Percentiles rank a stretch among this genome's conserved stretches.
phyloP scores from a whole-genome alignment of 2,113 vertebrate species.

The Oostethus manadensis region DNA sequence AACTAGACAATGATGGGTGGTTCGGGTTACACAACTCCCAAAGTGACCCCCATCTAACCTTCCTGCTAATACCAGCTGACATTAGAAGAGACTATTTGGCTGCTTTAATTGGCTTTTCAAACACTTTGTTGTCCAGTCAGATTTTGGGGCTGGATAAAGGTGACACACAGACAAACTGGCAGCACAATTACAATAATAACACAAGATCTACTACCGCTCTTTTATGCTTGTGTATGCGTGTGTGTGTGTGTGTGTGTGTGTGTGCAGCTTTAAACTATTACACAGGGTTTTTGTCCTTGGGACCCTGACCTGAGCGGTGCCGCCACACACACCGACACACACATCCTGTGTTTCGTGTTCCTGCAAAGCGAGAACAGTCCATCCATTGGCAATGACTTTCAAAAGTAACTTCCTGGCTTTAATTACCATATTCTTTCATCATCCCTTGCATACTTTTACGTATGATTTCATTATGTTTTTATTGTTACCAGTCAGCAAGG shows the following conservation, averaged over 20 bases:
- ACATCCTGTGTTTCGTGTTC: conserved; percentile 6
- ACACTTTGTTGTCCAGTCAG: conserved; percentile 65
- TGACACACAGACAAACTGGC: conserved; percentile 69
- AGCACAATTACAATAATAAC: conserved; percentile 67
- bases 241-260: conserved; percentile 9
- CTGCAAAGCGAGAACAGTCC: conserved; percentile 7
- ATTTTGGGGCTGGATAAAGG: conserved; percentile 46
- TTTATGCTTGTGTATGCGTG: conserved; percentile 14
- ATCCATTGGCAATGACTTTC: not conserved
- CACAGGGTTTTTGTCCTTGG: not conserved
- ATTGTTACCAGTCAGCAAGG: too few relatives aligned
- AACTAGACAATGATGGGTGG: conserved; percentile 1
- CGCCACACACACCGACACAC: not conserved
- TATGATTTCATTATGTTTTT: too few relatives aligned
- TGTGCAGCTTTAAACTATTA: conserved; percentile 13
- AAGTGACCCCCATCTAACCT: conserved; percentile 23
- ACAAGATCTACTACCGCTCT: conserved; percentile 40
- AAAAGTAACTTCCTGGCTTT: not conserved
- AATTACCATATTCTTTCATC: not conserved
- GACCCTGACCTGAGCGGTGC: conserved; percentile 6
- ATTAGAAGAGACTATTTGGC: conserved; percentile 34
- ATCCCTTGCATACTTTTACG: not conserved
- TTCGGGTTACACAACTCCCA: conserved; percentile 12
- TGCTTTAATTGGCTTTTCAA: conserved; percentile 54
- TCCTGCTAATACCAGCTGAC: conserved; percentile 41